Percentiles rank a stretch among this genome's conserved stretches.
phyloP scores from a whole-genome alignment of 64 coral and sea anemone species.

The Astreopora myriophthalma region DNA sequence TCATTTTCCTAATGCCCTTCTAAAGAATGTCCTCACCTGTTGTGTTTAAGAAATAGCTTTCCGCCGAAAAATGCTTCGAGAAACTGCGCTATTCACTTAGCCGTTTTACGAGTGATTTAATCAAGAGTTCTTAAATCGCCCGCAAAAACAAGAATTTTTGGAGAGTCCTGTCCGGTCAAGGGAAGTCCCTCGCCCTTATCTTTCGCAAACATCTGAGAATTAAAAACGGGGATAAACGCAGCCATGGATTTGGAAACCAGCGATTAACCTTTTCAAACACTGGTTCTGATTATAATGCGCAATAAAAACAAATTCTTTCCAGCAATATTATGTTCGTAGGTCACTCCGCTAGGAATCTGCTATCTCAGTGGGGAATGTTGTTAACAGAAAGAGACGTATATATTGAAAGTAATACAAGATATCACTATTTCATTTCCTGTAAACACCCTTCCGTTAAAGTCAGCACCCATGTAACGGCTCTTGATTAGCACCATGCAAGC shows the following conservation, averaged over 20 bases:
- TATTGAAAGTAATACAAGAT: neutral
- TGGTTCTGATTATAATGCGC: neutral
- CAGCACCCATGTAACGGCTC: neutral
- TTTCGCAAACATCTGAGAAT: conserved; percentile 36
- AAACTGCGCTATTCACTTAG: neutral
- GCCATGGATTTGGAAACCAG: neutral
- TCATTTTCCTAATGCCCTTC: conserved; percentile 17
- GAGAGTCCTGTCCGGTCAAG: neutral
- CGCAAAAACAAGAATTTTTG: neutral
- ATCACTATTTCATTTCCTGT: neutral
- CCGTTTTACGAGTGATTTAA: neutral
- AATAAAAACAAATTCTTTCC: conserved; percentile 6
- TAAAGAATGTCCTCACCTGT: conserved; percentile 22
- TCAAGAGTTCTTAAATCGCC: neutral
- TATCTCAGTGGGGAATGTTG: neutral
- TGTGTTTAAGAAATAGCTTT: neutral
- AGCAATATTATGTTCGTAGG: neutral
- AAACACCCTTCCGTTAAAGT: conserved; percentile 32
- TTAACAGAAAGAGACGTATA: neutral
- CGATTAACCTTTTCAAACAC: neutral
- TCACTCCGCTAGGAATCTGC: neutral
- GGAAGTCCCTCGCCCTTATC: conserved; percentile 1
- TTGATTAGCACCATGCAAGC: neutral
- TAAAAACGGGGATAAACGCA: conserved; percentile 10
- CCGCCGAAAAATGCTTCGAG: neutral